Evolutionary conservation across 2,113 vertebrate species (phyloP).

Genomic region (Peromyscus maniculatus): DNA sequence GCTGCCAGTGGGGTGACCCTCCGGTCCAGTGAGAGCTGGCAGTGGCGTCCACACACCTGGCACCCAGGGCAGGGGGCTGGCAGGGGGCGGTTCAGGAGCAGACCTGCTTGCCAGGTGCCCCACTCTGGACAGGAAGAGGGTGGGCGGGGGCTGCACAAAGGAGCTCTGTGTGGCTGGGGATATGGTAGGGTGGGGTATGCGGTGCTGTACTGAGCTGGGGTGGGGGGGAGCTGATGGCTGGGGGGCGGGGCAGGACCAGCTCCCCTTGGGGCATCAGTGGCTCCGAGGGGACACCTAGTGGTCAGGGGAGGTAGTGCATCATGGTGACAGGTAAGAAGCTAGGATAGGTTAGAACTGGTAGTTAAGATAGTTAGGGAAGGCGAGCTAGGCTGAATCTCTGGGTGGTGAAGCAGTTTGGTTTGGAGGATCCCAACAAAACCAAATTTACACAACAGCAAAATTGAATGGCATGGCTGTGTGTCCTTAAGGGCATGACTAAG

Average conservation of each 20-base stretch:
- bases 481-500: constrained; percentile 46
- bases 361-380: constrained; percentile 45
- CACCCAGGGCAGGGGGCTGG: constrained; percentile 78
- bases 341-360: constrained; percentile 18
- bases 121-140: constrained; percentile 75
- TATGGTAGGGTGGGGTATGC: constrained; percentile 66
- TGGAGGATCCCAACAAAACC: constrained; percentile 40
- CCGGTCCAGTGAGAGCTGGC: constrained; percentile 75
- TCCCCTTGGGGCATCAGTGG: constrained; percentile 81
- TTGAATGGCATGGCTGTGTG: constrained; percentile 55
- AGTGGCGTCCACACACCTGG: constrained; percentile 78
- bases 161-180: constrained; percentile 78
- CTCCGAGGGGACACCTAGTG: constrained; percentile 88
- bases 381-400: not conserved
- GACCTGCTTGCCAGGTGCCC: constrained; percentile 84
- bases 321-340: not conserved
- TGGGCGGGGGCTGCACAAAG: constrained; percentile 80
- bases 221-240: constrained; percentile 47
- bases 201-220: not conserved
- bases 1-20: constrained; percentile 78
- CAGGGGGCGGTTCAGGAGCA: constrained; percentile 70
- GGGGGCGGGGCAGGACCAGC: constrained; percentile 56
- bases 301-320: constrained; percentile 75
- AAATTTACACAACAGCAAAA: constrained; percentile 28
- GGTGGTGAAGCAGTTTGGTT: constrained; percentile 38